Conservation (phyloP, 2,113 vertebrate genomes). For the Otus sunia region DNA sequence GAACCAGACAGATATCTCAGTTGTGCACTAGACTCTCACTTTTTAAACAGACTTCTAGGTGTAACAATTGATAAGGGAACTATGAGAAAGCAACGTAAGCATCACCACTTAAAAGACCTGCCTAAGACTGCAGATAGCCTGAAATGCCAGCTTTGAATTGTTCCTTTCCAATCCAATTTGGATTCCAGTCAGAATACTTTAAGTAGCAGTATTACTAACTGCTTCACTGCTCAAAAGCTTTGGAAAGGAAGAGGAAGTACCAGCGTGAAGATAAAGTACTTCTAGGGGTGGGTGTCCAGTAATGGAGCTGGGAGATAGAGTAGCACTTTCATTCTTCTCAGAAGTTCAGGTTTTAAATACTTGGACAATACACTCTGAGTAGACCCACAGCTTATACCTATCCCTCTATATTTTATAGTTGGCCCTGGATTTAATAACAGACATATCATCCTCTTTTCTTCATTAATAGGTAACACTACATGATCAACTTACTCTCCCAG, state of each 20-base stretch:
- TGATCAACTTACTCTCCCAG: neutral
- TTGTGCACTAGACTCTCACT: neutral
- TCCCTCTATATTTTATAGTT: neutral
- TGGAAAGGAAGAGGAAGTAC: neutral
- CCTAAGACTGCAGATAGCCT: neutral
- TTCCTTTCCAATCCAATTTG: neutral
- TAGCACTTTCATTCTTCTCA: neutral
- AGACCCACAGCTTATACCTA: neutral
- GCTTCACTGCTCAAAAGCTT: neutral
- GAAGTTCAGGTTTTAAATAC: neutral
- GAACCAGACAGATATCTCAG: neutral
- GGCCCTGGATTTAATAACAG: neutral
- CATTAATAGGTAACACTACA: neutral
- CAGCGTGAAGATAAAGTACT: neutral
- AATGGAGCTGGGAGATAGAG: neutral
- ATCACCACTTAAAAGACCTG: neutral
- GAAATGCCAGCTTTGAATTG: neutral
- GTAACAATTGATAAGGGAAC: neutral
- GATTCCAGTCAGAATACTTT: neutral
- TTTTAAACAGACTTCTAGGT: neutral
- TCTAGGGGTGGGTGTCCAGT: neutral
- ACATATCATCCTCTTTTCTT: neutral
- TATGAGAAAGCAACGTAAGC: neutral
- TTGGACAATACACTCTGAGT: neutral
- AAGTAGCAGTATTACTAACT: neutral